Conservation (phyloP, 2,888 invertebrate species). For the Thelaira solivaga region DNA sequence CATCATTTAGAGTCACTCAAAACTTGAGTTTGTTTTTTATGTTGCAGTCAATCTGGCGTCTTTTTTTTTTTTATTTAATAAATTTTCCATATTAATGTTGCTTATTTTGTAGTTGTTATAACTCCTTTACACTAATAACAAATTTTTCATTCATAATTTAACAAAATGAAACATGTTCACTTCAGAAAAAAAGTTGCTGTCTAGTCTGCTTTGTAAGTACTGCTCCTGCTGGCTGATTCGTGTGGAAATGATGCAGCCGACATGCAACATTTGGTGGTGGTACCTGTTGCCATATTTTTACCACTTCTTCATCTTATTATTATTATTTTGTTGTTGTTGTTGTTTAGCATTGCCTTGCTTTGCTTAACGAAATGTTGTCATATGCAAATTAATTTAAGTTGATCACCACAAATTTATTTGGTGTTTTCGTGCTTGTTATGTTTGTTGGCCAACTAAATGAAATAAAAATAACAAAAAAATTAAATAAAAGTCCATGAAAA, state of each 20-base stretch:
- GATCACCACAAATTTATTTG: slow-evolving; percentile 60
- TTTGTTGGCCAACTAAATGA: not conserved
- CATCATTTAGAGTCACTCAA: slow-evolving; percentile 14
- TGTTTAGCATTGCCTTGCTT: too few relatives aligned
- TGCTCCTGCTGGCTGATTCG: slow-evolving; percentile 32
- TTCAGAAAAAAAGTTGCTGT: slow-evolving; percentile 1
- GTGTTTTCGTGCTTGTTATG: slow-evolving; percentile 48
- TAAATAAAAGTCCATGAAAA: not conserved
- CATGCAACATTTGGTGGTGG: slow-evolving; percentile 30
- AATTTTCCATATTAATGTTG: slow-evolving; percentile 1
- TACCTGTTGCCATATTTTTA: slow-evolving; percentile 56
- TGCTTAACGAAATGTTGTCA: slow-evolving; percentile 58
- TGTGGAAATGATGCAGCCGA: slow-evolving; percentile 28
- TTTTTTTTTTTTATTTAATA: not conserved
- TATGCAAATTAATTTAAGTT: slow-evolving; percentile 62
- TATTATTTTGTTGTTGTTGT: not conserved
- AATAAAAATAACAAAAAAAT: not conserved
- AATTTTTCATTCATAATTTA: slow-evolving; percentile 61
- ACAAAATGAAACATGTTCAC: slow-evolving; percentile 51
- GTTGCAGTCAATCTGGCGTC: slow-evolving; percentile 44
- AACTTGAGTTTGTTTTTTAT: slow-evolving; percentile 24
- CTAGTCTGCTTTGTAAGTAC: slow-evolving; percentile 9
- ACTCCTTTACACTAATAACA: slow-evolving; percentile 38
- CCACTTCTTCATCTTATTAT: not conserved
- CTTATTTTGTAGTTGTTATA: slow-evolving; percentile 22